A percentile compares a stretch with the other conserved stretches of the same genome.
Conservation (phyloP, 2,888 invertebrate genomes). For the Conistra vaccinii region DNA sequence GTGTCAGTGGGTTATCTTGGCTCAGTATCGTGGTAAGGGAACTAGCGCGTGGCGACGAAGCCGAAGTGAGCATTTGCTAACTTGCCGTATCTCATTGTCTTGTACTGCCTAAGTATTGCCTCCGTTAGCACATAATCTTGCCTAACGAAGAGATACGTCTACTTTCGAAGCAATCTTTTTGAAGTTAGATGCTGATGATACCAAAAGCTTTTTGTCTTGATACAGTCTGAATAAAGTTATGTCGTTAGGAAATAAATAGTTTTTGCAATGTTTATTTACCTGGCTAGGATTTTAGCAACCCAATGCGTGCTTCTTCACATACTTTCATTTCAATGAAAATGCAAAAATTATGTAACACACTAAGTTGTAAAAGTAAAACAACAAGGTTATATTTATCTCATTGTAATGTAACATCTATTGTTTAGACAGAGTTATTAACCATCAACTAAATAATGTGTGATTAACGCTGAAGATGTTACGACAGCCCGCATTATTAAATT, state of each 20-base stretch:
- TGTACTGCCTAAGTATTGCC: conserved; percentile 60
- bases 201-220: background rate
- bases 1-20: conserved; percentile 78
- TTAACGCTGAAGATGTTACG: conserved; percentile 69
- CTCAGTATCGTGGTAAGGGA: conserved; percentile 69
- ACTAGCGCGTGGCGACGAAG: conserved; percentile 82
- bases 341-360: conserved; percentile 44
- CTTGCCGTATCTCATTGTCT: conserved; percentile 76
- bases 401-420: conserved; percentile 65
- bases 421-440: conserved; percentile 60
- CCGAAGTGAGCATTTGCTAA: conserved; percentile 74
- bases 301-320: conserved; percentile 10
- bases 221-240: background rate
- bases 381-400: conserved; percentile 62
- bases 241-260: background rate
- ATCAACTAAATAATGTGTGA: conserved; percentile 65
- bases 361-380: conserved; percentile 54
- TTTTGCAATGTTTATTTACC: background rate
- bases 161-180: conserved; percentile 51
- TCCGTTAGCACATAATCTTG: conserved; percentile 70
- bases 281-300: background rate
- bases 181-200: conserved; percentile 28
- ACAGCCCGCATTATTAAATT: conserved; percentile 67
- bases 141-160: conserved; percentile 68
- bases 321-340: conserved; percentile 54